Base-by-base conservation (phyloP, 2,113 vertebrate species). In the Picathartes gymnocephalus region DNA sequence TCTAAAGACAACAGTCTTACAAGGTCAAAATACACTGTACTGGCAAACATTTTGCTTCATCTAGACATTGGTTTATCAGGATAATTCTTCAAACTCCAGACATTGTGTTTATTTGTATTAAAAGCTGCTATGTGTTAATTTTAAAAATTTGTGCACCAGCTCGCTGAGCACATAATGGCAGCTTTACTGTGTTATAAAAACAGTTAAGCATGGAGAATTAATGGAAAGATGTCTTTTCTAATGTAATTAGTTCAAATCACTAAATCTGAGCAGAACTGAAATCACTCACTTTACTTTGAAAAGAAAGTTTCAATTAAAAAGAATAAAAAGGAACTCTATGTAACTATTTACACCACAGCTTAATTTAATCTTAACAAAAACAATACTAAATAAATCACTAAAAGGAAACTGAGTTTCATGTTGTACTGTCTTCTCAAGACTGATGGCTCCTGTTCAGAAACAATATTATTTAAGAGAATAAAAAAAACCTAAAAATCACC, bases 351-450 rank as follows among this genome's bases (percentile, higher is more conserved):
- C 57, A 93, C 22, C 56, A 37, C 5, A 65, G 74, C 84, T 95
- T 97, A 95, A 94, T 92, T 96, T 91, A 92, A 96, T 96, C 94
- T 94, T 92, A 94, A 92, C 66, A 85, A 95, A 96, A 98, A 86
- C 92, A 96, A 97, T 95, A 96, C 15, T 54, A 91, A 94, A 96
- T 97, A 96, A 88, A 93, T 93, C 85, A 94, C 20, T 78, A 91
- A 93, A 84, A 97, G 97, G 96, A 96, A 98, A 93, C 86, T 3
- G 80, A 33, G 33, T 95, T 97, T 96, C 92, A 85, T 80, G 73
- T 71, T 92, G 86, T 89, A 96, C 94, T 83, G 81, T 95, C 94
- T 95, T 68, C 86, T 88, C 62, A 88, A 79, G 81, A 90, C 80
- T 83, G 89, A 94, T 81, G 93, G 96, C 96, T 97, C 51, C 54